Evolutionary conservation across 1,140 invertebrate species (phyloP).

Genomic region (Calephelis virginiensis): DNA sequence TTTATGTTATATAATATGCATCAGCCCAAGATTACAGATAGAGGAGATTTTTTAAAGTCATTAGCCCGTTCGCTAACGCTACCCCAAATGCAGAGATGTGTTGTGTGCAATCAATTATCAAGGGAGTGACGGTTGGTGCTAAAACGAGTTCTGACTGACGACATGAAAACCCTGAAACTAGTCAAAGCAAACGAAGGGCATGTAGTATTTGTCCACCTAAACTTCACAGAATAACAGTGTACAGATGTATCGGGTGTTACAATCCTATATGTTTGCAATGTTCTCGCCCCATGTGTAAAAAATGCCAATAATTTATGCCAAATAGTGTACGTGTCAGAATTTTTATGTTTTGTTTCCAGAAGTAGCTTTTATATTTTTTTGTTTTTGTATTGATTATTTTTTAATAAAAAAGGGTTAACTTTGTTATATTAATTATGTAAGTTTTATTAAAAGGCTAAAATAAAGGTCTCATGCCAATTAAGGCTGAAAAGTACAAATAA

Average conservation of each 20-base stretch:
- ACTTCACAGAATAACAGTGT: conserved; percentile 36
- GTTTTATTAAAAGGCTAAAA: conserved; percentile 32
- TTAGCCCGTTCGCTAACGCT: conserved; percentile 37
- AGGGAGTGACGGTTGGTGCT: conserved; percentile 32
- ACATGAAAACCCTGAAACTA: conserved; percentile 34
- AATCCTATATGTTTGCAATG: conserved; percentile 40
- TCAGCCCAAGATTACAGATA: conserved; percentile 29
- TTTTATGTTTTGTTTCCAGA: conserved; percentile 38
- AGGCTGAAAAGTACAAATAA: conserved; percentile 27
- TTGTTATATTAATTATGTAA: conserved; percentile 33
- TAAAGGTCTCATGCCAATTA: conserved; percentile 29
- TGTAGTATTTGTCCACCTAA: conserved; percentile 37
- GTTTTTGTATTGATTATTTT: conserved; percentile 28
- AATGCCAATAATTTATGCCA: conserved; percentile 29
- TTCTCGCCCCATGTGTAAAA: conserved; percentile 32
- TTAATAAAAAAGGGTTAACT: conserved; percentile 31
- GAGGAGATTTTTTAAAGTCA: conserved; percentile 35
- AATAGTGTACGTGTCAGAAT: conserved; percentile 35
- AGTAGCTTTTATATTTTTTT: conserved; percentile 35
- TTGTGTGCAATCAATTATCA: conserved; percentile 34
- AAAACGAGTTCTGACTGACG: conserved; percentile 33
- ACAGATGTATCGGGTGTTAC: conserved; percentile 35
- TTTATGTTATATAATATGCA: conserved; percentile 38
- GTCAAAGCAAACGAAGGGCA: conserved; percentile 34
- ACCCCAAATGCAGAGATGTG: conserved; percentile 40